phyloP scores from a whole-genome alignment of 2,113 vertebrate species.

The Serinus canaria region DNA sequence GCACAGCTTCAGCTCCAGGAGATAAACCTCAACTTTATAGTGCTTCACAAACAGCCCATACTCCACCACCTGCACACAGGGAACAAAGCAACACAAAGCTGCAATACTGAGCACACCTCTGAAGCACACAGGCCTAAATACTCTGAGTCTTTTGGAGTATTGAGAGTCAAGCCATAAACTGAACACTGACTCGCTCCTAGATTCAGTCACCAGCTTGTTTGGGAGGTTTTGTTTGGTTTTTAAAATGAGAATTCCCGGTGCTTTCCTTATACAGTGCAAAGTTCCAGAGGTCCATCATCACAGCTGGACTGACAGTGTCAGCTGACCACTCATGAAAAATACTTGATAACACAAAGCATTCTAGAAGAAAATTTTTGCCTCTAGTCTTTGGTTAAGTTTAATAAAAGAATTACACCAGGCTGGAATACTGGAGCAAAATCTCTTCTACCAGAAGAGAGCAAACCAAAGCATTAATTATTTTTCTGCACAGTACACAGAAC shows the following conservation, averaged over 20 bases:
- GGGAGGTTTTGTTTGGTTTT: not conserved
- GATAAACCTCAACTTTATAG: conserved; percentile 97
- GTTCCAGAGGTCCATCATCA: not conserved
- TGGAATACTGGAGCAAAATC: not conserved
- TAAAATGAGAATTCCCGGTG: not conserved
- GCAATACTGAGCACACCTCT: not conserved
- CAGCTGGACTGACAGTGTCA: not conserved
- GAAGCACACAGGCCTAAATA: not conserved
- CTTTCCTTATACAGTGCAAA: not conserved
- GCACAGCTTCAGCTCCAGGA: conserved; percentile 92
- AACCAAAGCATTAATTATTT: not conserved
- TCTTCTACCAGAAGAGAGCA: not conserved
- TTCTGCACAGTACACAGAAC: not conserved
- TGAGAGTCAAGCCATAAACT: not conserved
- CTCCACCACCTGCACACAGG: conserved; percentile 86
- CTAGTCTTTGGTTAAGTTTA: not conserved
- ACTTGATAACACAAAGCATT: not conserved
- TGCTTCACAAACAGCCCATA: conserved; percentile 97
- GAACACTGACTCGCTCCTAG: not conserved
- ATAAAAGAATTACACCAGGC: not conserved
- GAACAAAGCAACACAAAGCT: not conserved
- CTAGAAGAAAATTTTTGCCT: not conserved
- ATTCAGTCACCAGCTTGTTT: not conserved
- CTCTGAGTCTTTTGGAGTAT: not conserved
- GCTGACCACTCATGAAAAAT: not conserved